Percentiles rank a stretch among this genome's conserved stretches.
Conservation (phyloP, 1,140 invertebrate genomes). For the Hormaphis cornu region DNA sequence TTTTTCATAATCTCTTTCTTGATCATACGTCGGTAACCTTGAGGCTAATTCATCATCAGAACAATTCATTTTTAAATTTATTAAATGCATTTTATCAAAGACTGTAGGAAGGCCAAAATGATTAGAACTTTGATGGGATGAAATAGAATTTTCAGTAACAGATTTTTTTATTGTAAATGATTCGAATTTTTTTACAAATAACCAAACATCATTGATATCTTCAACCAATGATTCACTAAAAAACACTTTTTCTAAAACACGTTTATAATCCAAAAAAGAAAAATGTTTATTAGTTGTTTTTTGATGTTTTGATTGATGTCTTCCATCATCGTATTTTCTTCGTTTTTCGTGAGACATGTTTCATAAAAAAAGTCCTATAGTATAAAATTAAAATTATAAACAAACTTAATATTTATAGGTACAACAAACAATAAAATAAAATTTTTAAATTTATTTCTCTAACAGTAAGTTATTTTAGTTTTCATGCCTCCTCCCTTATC, state of each 20-base stretch:
- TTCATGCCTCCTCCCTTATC: conserved; percentile 28
- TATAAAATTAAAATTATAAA: not conserved
- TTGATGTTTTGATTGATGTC: not conserved
- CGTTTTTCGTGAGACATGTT: conserved; percentile 12
- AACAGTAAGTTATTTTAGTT: not conserved
- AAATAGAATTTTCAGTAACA: not conserved
- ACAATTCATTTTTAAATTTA: not conserved
- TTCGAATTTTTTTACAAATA: conserved; percentile 37
- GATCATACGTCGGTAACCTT: conserved; percentile 21
- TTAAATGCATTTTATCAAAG: conserved; percentile 22
- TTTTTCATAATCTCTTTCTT: conserved; percentile 27
- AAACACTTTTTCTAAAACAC: conserved; percentile 13
- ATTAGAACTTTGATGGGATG: not conserved
- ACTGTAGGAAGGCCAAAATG: not conserved
- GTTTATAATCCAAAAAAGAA: conserved; percentile 29
- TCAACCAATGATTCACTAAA: conserved; percentile 32
- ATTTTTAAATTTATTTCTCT: no score
- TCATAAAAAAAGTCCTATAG: conserved; percentile 4
- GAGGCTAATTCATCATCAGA: conserved; percentile 15
- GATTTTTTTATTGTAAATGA: conserved; percentile 16
- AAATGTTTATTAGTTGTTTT: not conserved
- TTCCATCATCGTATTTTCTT: not conserved
- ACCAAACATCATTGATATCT: conserved; percentile 37
- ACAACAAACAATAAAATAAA: not conserved
- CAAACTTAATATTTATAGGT: not conserved